Evolutionary conservation across 2,113 vertebrate species (phyloP).

Genomic region (Diadophis punctatus): DNA sequence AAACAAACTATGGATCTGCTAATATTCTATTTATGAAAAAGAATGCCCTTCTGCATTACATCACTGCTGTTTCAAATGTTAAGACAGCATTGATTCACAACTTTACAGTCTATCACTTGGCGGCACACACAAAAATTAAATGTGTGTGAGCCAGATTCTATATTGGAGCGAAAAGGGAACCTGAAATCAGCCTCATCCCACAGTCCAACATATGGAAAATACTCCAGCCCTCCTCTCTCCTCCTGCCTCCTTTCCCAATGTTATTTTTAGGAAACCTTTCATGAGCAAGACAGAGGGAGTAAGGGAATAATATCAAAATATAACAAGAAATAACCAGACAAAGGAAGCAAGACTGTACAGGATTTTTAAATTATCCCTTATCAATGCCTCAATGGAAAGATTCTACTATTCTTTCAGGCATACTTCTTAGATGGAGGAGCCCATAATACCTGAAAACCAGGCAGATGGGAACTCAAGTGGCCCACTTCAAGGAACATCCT

Average conservation of each 20-base stretch:
- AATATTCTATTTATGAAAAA: background rate
- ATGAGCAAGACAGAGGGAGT: background rate
- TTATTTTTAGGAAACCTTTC: background rate
- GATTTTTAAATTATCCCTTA: background rate
- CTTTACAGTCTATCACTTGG: slow-evolving; percentile 28
- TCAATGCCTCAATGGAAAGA: background rate
- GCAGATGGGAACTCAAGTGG: background rate
- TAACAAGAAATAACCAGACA: background rate
- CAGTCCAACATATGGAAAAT: slow-evolving; percentile 24
- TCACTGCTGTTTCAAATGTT: slow-evolving; percentile 10
- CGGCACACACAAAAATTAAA: background rate
- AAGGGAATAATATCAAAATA: background rate
- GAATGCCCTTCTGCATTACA: background rate
- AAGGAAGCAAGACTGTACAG: background rate
- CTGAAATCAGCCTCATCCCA: slow-evolving; percentile 10
- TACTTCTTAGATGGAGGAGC: background rate
- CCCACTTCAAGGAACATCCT: background rate
- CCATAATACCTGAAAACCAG: background rate
- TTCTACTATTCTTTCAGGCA: background rate
- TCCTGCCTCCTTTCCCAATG: background rate
- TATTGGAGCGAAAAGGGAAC: slow-evolving; percentile 7
- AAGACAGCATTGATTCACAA: slow-evolving; percentile 1
- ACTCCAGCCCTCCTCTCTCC: background rate
- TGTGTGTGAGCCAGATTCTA: slow-evolving; percentile 8
- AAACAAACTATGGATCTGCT: background rate